Conservation (phyloP, 2,888 invertebrate genomes). For the Therioaphis trifolii region DNA sequence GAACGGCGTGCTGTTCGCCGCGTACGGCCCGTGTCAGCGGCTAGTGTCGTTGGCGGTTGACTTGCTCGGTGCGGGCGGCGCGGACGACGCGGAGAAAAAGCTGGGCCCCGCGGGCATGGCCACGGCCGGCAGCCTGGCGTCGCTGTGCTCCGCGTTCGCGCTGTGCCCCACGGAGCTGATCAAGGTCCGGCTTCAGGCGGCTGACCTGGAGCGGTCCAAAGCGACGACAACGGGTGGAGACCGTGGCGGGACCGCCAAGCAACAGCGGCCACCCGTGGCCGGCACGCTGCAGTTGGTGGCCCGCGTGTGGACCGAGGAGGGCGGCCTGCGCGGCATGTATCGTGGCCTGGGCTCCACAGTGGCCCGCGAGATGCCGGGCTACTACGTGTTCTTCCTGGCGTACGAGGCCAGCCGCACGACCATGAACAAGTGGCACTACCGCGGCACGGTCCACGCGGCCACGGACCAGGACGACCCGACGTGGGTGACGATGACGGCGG, state of each 20-base stretch:
- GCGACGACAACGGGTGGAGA: no score
- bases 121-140: slow-evolving; percentile 69
- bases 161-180: slow-evolving; percentile 67
- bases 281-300: slow-evolving; percentile 40
- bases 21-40: slow-evolving; percentile 31
- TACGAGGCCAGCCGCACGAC: slow-evolving; percentile 75
- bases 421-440: not conserved
- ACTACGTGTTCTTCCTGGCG: slow-evolving; percentile 98
- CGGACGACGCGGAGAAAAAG: not conserved
- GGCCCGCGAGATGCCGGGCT: slow-evolving; percentile 97
- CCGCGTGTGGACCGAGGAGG: slow-evolving; percentile 14
- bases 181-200: slow-evolving; percentile 50
- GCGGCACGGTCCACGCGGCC: no score
- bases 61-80: not conserved
- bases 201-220: slow-evolving; percentile 71
- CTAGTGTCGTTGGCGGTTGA: slow-evolving; percentile 1
- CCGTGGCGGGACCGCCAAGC: not conserved
- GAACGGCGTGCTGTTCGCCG: slow-evolving; percentile 83
- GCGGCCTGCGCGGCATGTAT: slow-evolving; percentile 84
- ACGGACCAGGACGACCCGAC: slow-evolving; percentile 28
- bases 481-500: slow-evolving; percentile 86
- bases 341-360: slow-evolving; percentile 91
- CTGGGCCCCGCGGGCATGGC: slow-evolving; percentile 70
- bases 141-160: slow-evolving; percentile 71
- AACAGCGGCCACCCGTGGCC: not conserved